Base-by-base conservation (phyloP, 1,140 invertebrate species). In the Archivesica marissinica region DNA sequence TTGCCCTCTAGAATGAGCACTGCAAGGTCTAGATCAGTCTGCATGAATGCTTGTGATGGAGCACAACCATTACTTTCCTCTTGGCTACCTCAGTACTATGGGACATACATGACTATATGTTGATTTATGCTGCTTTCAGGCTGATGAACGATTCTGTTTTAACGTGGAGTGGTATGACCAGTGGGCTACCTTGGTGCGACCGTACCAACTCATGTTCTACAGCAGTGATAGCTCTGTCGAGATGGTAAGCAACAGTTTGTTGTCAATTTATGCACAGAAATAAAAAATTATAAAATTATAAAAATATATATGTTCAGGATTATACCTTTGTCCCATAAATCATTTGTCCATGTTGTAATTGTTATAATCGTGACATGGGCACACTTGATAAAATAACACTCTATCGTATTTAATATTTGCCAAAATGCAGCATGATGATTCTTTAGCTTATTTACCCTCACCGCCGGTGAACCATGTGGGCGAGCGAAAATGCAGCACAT, bases 121-220 rank as follows among this genome's bases (percentile, higher is more conserved):
- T 47, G 7, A 47, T 56, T 72, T 76, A 30, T 52, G n/a, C 20
- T 66, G 23, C 33, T 75, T 85, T 70, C 47, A 86, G 81, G 54
- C 75, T 64, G 68, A 94, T 68, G 92, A 92, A 13, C 68, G 93
- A 50, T 93, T 89, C 88, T 89, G 89, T 88, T 97, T 98, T 94
- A 94, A 96, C 86, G 96, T 96, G 25, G 97, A 98, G 94, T 98
- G 97, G 97, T 97, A 96, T 90, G 97, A 98, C 89, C 95, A 96
- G 87, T 95, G 96, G 89, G 96, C 97, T 0, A 96, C 95, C 66
- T 93, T 97, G 3, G 93, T 96, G 25, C 96, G 96, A 87, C 95
- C 95, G 86, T 98, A 97, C 93, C 95, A 96, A 90, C 93, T 98
- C 66, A 96, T 96, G 88, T 98, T 95, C 93, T 97, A 96, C 94